Conservation (phyloP, 2,888 invertebrate species). For the Protophormia terraenovae region DNA sequence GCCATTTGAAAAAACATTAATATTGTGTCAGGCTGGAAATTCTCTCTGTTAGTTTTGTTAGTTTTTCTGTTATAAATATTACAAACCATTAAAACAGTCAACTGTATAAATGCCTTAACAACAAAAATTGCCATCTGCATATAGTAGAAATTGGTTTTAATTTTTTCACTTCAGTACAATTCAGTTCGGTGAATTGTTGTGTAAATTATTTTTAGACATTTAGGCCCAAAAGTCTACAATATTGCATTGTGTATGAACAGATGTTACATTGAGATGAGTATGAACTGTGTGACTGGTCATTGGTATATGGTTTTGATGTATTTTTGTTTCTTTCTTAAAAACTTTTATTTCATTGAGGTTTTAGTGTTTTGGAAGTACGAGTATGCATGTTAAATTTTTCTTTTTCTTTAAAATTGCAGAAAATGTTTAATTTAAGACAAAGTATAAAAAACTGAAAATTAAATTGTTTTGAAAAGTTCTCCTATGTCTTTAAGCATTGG, state of each 20-base stretch:
- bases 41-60: neutral
- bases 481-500: too few species aligned
- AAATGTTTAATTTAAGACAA: too few species aligned
- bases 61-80: conserved; percentile 48
- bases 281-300: conserved; percentile 45
- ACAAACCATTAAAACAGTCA: conserved; percentile 45
- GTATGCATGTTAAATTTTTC: conserved; percentile 3
- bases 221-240: conserved; percentile 50
- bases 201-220: conserved; percentile 54
- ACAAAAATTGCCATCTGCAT: conserved; percentile 20
- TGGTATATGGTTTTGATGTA: conserved; percentile 25
- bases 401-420: too few species aligned
- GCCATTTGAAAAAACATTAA: conserved; percentile 65
- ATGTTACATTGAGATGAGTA: conserved; percentile 43
- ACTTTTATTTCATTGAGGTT: conserved; percentile 39
- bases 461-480: too few species aligned
- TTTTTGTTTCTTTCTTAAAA: neutral
- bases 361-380: conserved; percentile 7
- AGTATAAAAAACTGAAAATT: too few species aligned
- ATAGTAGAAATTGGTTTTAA: conserved; percentile 31
- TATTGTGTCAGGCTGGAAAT: conserved; percentile 51
- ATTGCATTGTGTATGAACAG: conserved; percentile 56
- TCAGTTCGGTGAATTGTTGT: conserved; percentile 4
- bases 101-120: conserved; percentile 45
- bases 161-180: neutral